Evolutionary conservation across 1,140 invertebrate species (phyloP).

Genomic region (Lasioglossum baleicum): DNA sequence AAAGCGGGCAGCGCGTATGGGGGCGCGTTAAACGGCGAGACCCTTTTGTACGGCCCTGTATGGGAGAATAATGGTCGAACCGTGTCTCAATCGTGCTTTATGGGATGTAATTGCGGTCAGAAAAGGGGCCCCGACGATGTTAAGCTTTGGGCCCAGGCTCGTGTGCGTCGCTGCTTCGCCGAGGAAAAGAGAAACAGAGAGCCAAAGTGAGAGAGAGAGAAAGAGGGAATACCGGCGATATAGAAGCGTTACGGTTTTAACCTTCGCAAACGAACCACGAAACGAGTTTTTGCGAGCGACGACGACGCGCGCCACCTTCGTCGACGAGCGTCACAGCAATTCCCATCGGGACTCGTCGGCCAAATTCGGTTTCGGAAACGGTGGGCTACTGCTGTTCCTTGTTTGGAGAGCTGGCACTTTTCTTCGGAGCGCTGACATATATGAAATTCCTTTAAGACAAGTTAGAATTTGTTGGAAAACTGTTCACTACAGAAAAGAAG

Average conservation of each 20-base stretch:
- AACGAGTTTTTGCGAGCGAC: conserved; percentile 58
- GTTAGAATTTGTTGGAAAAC: no score
- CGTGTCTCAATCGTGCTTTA: conserved; percentile 77
- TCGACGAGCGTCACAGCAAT: neutral
- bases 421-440: no score
- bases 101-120: conserved; percentile 76
- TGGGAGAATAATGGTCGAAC: conserved; percentile 76
- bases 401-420: no score
- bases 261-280: conserved; percentile 67
- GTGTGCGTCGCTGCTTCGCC: conserved; percentile 6
- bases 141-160: conserved; percentile 58
- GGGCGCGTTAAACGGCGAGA: conserved; percentile 55
- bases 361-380: neutral
- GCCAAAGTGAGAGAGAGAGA: conserved; percentile 1
- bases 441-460: no score
- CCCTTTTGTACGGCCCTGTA: conserved; percentile 70
- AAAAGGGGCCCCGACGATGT: conserved; percentile 68
- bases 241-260: conserved; percentile 71
- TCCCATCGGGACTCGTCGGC: neutral
- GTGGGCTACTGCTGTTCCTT: no score
- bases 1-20: conserved; percentile 27
- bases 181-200: neutral
- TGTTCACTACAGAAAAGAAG: no score
- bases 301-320: conserved; percentile 10
- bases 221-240: conserved; percentile 15